Evolutionary conservation across 1,140 invertebrate species (phyloP).

Genomic region (Neelides sp.): DNA sequence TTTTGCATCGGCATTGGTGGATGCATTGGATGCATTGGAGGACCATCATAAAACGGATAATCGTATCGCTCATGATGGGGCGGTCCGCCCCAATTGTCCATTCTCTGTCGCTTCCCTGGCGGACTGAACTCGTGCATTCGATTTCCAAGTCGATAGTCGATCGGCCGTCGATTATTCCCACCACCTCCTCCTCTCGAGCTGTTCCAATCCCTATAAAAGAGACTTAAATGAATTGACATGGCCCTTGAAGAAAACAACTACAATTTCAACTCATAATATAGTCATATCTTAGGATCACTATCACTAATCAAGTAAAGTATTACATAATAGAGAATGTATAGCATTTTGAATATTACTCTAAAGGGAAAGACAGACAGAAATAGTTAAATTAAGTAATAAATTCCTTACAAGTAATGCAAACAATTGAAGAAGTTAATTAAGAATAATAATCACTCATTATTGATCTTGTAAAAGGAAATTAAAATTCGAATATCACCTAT

Average conservation of each 20-base stretch:
- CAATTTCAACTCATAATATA: no score
- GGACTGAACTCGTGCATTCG: slow-evolving; percentile 30
- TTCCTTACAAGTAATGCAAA: no score
- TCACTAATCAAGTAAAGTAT: no score
- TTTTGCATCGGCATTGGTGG: slow-evolving; percentile 8
- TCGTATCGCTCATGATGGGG: slow-evolving; percentile 24
- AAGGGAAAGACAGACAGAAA: no score
- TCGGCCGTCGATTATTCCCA: slow-evolving; percentile 12
- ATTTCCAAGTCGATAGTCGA: slow-evolving; percentile 29
- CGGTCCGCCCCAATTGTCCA: slow-evolving; percentile 21
- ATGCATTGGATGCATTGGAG: slow-evolving; percentile 1
- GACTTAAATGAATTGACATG: no score
- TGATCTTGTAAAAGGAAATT: not conserved
- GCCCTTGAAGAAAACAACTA: no score
- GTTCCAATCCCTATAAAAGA: slow-evolving; percentile 7
- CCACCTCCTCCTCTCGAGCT: slow-evolving; percentile 13
- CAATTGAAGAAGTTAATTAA: no score
- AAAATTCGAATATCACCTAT: not conserved
- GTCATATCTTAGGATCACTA: no score
- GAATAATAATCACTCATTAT: not conserved
- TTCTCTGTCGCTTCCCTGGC: slow-evolving; percentile 27
- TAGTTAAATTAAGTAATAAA: no score
- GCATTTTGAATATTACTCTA: no score
- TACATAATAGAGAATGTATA: no score
- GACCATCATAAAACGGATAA: slow-evolving; percentile 12